Base-by-base conservation (phyloP, 2,797 vertebrate species). In the Alca torda region DNA sequence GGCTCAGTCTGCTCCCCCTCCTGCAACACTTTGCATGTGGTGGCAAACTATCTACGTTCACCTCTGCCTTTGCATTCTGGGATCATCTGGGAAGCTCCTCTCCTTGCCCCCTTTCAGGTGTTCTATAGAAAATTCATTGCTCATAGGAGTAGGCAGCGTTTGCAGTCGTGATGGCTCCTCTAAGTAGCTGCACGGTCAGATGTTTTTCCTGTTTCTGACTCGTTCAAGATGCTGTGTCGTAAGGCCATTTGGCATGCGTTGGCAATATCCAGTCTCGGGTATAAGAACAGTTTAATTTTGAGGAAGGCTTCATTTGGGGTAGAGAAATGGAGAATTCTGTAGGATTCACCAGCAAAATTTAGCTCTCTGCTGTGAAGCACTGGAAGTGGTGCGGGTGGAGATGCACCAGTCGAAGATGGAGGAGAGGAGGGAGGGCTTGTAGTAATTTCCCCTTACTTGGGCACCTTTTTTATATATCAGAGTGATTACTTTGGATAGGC, bases 121-220 rank as follows among this genome's bases (percentile, higher is more conserved):
- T 20, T 60, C 11, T 50, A 39, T 7, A 53, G 59, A 61, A 45
- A 33, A 53, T 20, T 63, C 3, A 1, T 17, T 33, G 63, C 74
- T 87, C 0, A 0, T 28, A 67, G 50, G 35, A 26, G 10, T 8
- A 37, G 57, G 24, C 33, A n/a, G 64, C 14, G 33, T 30, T 57
- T 80, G 64, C 23, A 23, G 53, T 41, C 0, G 0, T 61, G 61
- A 6, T 90, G 50, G 54, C 12, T 54, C 5, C 12, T 67, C 0
- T 4, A 23, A 39, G 33, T 16, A 11, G n/a, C 18, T 63, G 21
- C 25, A 18, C 3, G 5, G 30, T 33, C 26, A 19, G 31, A 6
- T 53, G 33, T n/a, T 11, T 5, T 23, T 48, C 13, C 8, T 30
- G 18, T 21, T 63, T 59, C 41, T 56, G 31, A 31, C 41, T 60